Evolutionary conservation across 2,888 invertebrate genomes (phyloP).

Genomic region (Calliopum simillimum): DNA sequence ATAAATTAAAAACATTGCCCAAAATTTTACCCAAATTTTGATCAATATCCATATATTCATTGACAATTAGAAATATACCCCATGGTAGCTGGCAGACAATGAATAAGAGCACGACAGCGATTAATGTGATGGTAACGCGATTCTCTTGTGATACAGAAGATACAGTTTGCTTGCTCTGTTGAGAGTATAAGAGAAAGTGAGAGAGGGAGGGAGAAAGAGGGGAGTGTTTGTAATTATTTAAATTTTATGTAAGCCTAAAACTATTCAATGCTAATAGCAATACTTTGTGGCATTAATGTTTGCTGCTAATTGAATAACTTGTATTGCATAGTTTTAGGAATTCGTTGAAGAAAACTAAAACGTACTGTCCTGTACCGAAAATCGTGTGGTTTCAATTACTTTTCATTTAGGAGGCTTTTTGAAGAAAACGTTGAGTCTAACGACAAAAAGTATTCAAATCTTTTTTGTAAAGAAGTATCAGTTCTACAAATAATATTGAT

Average conservation of each 20-base stretch:
- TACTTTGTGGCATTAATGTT: not conserved
- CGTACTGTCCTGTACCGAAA: not conserved
- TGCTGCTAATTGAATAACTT: not conserved
- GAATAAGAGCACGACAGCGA: constrained; percentile 81
- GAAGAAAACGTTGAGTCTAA: too few species aligned
- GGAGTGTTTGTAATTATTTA: too few species aligned
- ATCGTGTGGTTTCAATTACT: not conserved
- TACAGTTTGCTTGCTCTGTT: constrained; percentile 62
- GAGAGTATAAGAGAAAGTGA: constrained; percentile 22
- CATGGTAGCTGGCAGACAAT: constrained; percentile 80
- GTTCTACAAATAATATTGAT: too few species aligned
- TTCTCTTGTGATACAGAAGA: constrained; percentile 73
- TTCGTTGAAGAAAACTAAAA: too few species aligned
- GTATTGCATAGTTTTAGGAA: not conserved
- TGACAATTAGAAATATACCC: constrained; percentile 71
- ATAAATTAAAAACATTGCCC: constrained; percentile 80
- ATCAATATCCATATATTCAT: constrained; percentile 51
- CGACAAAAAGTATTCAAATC: too few species aligned
- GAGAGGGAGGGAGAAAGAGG: not conserved
- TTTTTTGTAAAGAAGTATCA: too few species aligned
- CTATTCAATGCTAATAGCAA: not conserved
- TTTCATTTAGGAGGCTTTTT: too few species aligned
- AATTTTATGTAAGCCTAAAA: too few species aligned
- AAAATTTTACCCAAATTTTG: constrained; percentile 65
- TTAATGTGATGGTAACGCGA: constrained; percentile 80